phyloP scores from a whole-genome alignment of 2,888 invertebrate species.

The Aspidapion aeneum region DNA sequence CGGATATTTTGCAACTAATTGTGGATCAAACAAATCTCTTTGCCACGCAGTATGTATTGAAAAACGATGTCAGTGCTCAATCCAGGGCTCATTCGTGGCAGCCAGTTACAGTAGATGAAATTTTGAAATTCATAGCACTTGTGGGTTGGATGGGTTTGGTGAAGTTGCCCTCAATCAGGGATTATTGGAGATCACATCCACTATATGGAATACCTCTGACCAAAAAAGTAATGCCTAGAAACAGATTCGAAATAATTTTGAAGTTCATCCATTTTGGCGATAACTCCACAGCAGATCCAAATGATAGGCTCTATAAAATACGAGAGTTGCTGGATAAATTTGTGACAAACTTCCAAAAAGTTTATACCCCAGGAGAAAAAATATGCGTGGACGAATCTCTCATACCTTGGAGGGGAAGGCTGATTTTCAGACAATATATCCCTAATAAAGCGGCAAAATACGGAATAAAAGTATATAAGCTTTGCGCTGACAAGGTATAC shows the following conservation, averaged over 20 bases:
- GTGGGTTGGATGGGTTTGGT: conserved; percentile 14
- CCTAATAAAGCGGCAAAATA: conserved; percentile 19
- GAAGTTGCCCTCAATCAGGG: conserved; percentile 12
- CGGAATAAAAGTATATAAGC: conserved; percentile 19
- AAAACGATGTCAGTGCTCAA: conserved; percentile 6
- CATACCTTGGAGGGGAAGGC: conserved; percentile 20
- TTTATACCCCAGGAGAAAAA: conserved; percentile 25
- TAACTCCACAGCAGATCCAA: neutral
- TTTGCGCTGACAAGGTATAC: conserved; percentile 20
- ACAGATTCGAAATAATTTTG: conserved; percentile 11
- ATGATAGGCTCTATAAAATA: conserved; percentile 7
- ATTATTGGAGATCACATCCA: conserved; percentile 19
- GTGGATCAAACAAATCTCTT: conserved; percentile 19
- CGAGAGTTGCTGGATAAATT: conserved; percentile 8
- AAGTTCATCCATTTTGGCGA: conserved; percentile 9
- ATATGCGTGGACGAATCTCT: conserved; percentile 17
- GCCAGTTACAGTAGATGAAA: conserved; percentile 10
- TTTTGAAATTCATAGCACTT: conserved; percentile 6
- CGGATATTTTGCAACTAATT: conserved; percentile 13
- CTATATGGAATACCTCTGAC: conserved; percentile 22
- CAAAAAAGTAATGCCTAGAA: conserved; percentile 8
- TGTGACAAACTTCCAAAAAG: conserved; percentile 13
- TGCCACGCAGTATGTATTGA: conserved; percentile 14
- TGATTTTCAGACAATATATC: conserved; percentile 21
- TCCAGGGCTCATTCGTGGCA: conserved; percentile 15